phyloP scores from a whole-genome alignment of 1,140 invertebrate species.

The Triops cancriformis region DNA sequence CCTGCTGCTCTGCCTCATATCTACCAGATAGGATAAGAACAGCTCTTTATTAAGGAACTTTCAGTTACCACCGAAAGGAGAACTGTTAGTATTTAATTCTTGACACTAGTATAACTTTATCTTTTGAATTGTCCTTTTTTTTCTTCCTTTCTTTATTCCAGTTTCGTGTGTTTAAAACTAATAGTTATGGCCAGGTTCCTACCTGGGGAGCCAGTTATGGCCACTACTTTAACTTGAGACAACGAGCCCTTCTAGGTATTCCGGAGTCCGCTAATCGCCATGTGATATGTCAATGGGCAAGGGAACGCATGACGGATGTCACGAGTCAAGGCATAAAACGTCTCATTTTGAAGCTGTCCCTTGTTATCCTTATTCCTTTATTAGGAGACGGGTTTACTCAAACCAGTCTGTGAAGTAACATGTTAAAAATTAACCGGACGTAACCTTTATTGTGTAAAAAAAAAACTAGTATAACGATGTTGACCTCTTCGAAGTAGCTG shows the following conservation, averaged over 20 bases:
- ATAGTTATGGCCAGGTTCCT: not conserved
- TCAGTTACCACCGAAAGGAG: not conserved
- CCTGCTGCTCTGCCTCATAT: not conserved
- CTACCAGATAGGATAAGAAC: not conserved
- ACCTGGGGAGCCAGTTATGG: not conserved
- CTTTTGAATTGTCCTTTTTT: not conserved
- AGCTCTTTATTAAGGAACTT: conserved; percentile 1
- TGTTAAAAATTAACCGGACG: not conserved
- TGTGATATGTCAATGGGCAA: not conserved
- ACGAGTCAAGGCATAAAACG: not conserved
- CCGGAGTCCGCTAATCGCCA: not conserved
- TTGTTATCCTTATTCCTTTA: not conserved
- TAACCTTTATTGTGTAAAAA: too few relatives aligned
- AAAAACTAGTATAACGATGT: too few relatives aligned
- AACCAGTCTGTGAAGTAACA: not conserved
- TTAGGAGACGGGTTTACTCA: not conserved
- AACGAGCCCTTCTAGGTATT: not conserved
- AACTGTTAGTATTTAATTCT: not conserved
- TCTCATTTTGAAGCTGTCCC: not conserved
- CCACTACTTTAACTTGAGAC: not conserved
- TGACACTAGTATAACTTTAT: not conserved
- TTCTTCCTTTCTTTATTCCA: not conserved
- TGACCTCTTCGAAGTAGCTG: too few relatives aligned
- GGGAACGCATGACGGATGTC: conserved; percentile 2
- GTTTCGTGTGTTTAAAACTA: not conserved